Base-by-base conservation (phyloP, 2,888 invertebrate genomes). In the Apodemia duryi region DNA sequence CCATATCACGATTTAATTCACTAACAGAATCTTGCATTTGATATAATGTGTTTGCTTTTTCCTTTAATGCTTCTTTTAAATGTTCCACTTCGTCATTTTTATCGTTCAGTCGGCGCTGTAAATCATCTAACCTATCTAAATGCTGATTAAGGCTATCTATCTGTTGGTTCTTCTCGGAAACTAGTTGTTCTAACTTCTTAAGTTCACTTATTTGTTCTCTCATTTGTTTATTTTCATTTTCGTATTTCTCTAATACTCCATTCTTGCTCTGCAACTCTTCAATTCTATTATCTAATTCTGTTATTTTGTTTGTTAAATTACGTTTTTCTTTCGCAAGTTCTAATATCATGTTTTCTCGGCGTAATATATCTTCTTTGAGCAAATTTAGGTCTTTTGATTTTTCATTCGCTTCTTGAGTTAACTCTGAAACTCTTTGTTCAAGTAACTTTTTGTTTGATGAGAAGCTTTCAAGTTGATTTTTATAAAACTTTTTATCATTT, bases 281-380 rank as follows among this genome's bases (percentile, higher is more conserved):
- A 54, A 90, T 84, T 75, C 91, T 93, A 21, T 92, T 84, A 73
- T 93, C 92, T 49, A 93, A 70, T 49, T 49, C 49, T 49, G 86
- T 78, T 71, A 85, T 75, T 75, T 82, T 85, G 66, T 85, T 86
- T 1, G 93, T 92, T 66, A 94, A 74, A 68, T 90, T 92, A 21
- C 92, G 88, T 75, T 93, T 94, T 69, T 94, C 94, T 79, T 93
- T 93, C 6, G 93, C 91, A 46, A 94, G 78, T 77, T 92, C 91
- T 63, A 93, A 73, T 69, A 93, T 92, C 93, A 94, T 93, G 65
- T 93, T 92, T 72, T 93, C 93, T 69, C 93, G 88, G 67, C 93
- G 86, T 0, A 91, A 76, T 62, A 93, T 92, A 73, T 94, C 94
- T 75, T 93, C 88, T 82, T 93, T 91, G 46, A 93, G 83, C 68